A percentile compares a stretch with the other conserved stretches of the same genome.
Conservation (phyloP, 2,113 vertebrate species). For the Accipiter cooperii region DNA sequence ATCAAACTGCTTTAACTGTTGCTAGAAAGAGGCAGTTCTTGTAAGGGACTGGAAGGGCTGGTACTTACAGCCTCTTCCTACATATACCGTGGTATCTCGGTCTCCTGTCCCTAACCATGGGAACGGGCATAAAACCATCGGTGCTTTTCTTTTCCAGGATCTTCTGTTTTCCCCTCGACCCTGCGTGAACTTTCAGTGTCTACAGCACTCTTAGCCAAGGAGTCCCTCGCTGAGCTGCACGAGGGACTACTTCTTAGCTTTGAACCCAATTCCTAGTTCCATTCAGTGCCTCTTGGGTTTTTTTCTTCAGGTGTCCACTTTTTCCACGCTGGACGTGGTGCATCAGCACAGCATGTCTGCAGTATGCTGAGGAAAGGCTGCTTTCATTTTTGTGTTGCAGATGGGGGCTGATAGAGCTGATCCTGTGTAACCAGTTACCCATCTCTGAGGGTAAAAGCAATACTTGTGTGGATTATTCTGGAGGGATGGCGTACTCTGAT, state of each 20-base stretch:
- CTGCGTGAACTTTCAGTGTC: background rate
- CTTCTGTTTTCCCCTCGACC: background rate
- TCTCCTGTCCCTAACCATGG: background rate
- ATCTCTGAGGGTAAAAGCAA: too few relatives aligned
- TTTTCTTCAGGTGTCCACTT: background rate
- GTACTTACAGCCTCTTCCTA: background rate
- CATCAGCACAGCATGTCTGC: background rate
- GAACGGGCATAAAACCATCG: background rate
- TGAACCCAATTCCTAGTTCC: background rate
- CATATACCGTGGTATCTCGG: accelerated
- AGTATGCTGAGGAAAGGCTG: background rate
- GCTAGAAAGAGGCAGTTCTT: background rate
- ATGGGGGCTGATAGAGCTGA: background rate
- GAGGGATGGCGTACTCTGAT: background rate
- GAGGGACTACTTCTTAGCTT: background rate
- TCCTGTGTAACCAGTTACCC: background rate
- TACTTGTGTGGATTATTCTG: accelerated
- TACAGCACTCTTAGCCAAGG: background rate
- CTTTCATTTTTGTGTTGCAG: background rate
- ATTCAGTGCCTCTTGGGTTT: background rate
- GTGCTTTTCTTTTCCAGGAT: background rate
- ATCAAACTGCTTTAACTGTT: background rate
- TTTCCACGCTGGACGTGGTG: background rate
- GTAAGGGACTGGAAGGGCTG: background rate
- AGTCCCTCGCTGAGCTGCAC: background rate